Conservation (phyloP, 2,888 invertebrate species). For the Lypha dubia region DNA sequence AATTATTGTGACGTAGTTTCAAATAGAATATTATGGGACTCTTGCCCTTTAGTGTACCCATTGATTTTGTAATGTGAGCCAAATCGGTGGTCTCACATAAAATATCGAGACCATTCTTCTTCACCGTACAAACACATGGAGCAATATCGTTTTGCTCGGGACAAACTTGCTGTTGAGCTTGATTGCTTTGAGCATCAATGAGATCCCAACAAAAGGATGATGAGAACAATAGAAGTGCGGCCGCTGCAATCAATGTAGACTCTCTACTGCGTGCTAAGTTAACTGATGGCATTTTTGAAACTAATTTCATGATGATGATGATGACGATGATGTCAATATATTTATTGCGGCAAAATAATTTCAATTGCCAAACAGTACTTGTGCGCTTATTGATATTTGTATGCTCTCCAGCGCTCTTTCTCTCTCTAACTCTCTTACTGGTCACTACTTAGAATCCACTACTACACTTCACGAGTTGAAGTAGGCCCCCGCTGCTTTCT, state of each 20-base stretch:
- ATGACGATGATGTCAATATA: constrained; percentile 30
- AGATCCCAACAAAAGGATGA: constrained; percentile 55
- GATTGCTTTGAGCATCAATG: constrained; percentile 70
- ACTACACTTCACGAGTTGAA: constrained; percentile 44
- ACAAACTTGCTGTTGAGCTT: constrained; percentile 87
- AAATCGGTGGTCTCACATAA: constrained; percentile 94
- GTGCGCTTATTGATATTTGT: constrained; percentile 28
- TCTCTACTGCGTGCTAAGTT: constrained; percentile 47
- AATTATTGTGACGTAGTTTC: constrained; percentile 92
- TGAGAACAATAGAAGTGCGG: constrained; percentile 54
- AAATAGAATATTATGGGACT: constrained; percentile 93
- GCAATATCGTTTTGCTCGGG: constrained; percentile 89
- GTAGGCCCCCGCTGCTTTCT: constrained; percentile 25
- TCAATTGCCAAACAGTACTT: constrained; percentile 46
- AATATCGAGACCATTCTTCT: constrained; percentile 94
- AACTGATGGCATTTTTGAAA: constrained; percentile 63
- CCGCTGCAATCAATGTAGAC: constrained; percentile 38
- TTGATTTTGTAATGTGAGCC: constrained; percentile 90
- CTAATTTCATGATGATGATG: constrained; percentile 57
- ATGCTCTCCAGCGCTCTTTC: constrained; percentile 59
- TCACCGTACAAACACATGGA: constrained; percentile 92
- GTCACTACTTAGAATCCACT: constrained; percentile 52
- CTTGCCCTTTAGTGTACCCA: constrained; percentile 91
- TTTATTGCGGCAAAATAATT: constrained; percentile 47
- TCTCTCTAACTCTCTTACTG: too few relatives aligned